Base-by-base conservation (phyloP, 2,888 invertebrate genomes). In the Lacanobia oleracea region DNA sequence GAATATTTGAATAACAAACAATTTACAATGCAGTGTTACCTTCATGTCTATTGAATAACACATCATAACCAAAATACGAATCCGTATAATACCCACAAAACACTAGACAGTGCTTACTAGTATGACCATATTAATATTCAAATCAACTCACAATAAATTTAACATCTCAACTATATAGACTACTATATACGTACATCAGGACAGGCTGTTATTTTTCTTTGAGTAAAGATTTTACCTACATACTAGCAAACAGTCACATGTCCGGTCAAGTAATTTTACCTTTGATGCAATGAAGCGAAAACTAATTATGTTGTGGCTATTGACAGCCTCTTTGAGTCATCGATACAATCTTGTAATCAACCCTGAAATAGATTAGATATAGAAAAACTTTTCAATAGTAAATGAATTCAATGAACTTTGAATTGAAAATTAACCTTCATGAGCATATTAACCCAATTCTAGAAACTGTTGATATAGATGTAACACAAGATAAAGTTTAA, bases 71-170 rank as follows among this genome's bases (percentile, higher is more conserved):
- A 63, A 50, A 16, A 48, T 50, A 53, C 33, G 21, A 72, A 72
- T 64, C 59, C 14, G n/a, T 65, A 54, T 1, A 45, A 40, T 43
- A 62, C 64, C 12, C 62, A 82, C 48, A 75, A 73, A 64, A 62
- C 45, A 51, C 67, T 21, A 68, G 43, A 68, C 62, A 50, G 68
- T 72, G 68, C 57, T 23, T 74, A 70, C 54, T 23, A 66, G n/a
- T 66, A 56, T 33, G 67, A 60, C 83, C 79, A 85, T 82, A 85
- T 82, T 76, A 82, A 68, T 76, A 76, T 72, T 72, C 45, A 79
- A 84, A 76, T 78, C 54, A 37, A 64, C 67, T 72, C 50, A 63
- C 67, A 65, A 71, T 70, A 72, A 51, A 69, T 61, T 64, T 73
- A 66, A 65, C 62, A 68, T 70, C 51, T 64, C 50, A 63, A 62